These are phyloP conservation scores for Oryzias dopingdopingensis DNA, from an alignment of 2,797 vertebrate species.

Conservation along the genomic window DNA sequence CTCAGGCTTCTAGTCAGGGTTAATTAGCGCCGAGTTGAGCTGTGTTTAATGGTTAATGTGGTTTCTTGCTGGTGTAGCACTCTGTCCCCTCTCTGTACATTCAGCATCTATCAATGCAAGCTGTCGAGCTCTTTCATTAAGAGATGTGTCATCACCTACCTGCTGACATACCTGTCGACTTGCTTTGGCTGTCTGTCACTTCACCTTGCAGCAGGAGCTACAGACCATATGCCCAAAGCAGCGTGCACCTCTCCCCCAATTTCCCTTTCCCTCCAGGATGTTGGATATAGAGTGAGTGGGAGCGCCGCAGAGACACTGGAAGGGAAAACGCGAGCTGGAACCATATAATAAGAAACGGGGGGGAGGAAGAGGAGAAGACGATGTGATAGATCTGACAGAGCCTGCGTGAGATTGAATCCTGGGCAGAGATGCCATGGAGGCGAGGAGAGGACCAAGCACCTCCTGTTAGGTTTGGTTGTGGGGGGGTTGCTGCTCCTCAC, in stretches of 20 bases:
- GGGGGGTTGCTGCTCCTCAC: too few species aligned
- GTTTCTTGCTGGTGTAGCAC: slow-evolving; percentile 36
- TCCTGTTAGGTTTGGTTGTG: slow-evolving; percentile 22
- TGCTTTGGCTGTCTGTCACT: slow-evolving; percentile 39
- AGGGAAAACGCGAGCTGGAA: slow-evolving; percentile 14
- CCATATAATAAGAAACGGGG: slow-evolving; percentile 48
- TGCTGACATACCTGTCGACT: slow-evolving; percentile 33
- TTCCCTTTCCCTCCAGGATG: slow-evolving; percentile 20
- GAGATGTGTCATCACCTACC: slow-evolving; percentile 24
- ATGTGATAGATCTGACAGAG: slow-evolving; percentile 51
- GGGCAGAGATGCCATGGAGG: slow-evolving; percentile 20
- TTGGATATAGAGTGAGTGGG: slow-evolving; percentile 49
- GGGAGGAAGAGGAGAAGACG: slow-evolving; percentile 28
- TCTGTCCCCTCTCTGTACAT: slow-evolving; percentile 32
- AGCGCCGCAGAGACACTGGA: slow-evolving; percentile 7
- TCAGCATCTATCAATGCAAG: slow-evolving; percentile 20
- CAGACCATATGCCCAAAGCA: slow-evolving; percentile 40
- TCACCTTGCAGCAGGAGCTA: slow-evolving; percentile 35
- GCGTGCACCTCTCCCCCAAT: slow-evolving; percentile 26
- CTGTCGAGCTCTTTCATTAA: slow-evolving; percentile 32
- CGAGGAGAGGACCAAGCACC: slow-evolving; percentile 13
- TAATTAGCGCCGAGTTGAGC: slow-evolving; percentile 68
- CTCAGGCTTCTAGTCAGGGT: slow-evolving; percentile 60
- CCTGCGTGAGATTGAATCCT: slow-evolving; percentile 36
- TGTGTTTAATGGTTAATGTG: slow-evolving; percentile 73